phyloP scores from a whole-genome alignment of 2,113 vertebrate species.

The Macquaria ambigua region DNA sequence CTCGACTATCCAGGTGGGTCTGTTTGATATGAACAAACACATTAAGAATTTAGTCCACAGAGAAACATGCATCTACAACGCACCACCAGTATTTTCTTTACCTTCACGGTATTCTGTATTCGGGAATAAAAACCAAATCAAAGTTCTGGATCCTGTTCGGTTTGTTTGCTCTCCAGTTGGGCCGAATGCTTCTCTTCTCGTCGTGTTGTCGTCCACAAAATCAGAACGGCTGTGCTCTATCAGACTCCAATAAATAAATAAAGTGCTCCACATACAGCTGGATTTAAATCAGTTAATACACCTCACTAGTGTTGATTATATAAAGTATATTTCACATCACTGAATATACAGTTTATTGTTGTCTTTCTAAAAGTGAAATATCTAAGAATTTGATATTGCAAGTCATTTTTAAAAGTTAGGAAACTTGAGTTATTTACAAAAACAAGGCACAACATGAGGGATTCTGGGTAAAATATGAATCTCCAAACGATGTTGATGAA shows the following conservation, averaged over 20 bases:
- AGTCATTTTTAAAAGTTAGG: conserved; percentile 45
- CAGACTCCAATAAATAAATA: conserved; percentile 86
- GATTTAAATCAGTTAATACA: conserved; percentile 64
- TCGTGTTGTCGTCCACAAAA: conserved; percentile 16
- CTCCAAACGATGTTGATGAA: not conserved
- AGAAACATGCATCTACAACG: conserved; percentile 20
- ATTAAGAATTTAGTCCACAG: conserved; percentile 28
- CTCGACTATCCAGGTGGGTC: conserved; percentile 39
- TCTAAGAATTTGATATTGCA: conserved; percentile 65
- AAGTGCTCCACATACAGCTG: conserved; percentile 82
- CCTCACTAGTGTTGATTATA: conserved; percentile 62
- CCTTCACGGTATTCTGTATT: not conserved
- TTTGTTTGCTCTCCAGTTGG: conserved; percentile 21
- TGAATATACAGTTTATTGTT: conserved; percentile 69
- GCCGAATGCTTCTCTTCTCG: conserved; percentile 3
- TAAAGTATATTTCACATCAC: conserved; percentile 53
- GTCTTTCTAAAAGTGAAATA: conserved; percentile 61
- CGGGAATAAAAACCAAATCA: conserved; percentile 3
- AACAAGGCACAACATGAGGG: conserved; percentile 35
- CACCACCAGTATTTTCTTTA: not conserved
- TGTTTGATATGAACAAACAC: conserved; percentile 31
- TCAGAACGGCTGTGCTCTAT: conserved; percentile 64
- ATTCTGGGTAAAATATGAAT: conserved; percentile 31
- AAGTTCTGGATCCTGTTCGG: not conserved
- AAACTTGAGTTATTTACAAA: conserved; percentile 76